A percentile compares a stretch with the other conserved stretches of the same genome.
Conservation (phyloP, 2,113 vertebrate genomes). For the Cygnus atratus region DNA sequence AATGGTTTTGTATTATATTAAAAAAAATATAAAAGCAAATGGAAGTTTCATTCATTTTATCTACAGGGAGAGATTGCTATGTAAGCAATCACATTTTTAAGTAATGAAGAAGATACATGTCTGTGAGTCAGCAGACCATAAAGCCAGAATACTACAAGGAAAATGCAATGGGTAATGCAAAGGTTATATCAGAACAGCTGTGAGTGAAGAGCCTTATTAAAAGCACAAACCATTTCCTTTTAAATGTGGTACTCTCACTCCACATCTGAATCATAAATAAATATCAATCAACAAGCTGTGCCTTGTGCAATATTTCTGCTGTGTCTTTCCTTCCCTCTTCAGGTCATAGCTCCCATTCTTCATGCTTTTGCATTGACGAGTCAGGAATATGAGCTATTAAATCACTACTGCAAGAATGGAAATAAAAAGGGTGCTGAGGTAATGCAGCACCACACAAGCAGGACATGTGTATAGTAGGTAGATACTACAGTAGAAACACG, state of each 20-base stretch:
- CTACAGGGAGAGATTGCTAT: not conserved
- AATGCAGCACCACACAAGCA: not conserved
- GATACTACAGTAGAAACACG: not conserved
- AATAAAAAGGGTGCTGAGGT: not conserved
- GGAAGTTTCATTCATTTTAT: not conserved
- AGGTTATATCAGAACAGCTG: not conserved
- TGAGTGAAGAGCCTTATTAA: constrained; percentile 35
- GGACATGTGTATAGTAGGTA: not conserved
- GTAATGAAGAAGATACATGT: not conserved
- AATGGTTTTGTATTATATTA: not conserved
- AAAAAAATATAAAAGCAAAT: constrained; percentile 1
- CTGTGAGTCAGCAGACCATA: constrained; percentile 46
- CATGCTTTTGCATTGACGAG: not conserved
- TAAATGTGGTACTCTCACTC: not conserved
- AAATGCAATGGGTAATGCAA: not conserved
- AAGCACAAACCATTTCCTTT: constrained; percentile 25
- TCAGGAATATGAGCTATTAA: not conserved
- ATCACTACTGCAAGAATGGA: not conserved
- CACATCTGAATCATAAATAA: not conserved
- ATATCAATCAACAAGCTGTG: not conserved
- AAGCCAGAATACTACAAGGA: not conserved
- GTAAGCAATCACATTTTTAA: constrained; percentile 4
- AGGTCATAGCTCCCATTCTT: not conserved
- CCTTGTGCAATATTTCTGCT: not conserved
- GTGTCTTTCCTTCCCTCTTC: not conserved